phyloP scores from a whole-genome alignment of 2,888 invertebrate species.

The Pyralis farinalis region DNA sequence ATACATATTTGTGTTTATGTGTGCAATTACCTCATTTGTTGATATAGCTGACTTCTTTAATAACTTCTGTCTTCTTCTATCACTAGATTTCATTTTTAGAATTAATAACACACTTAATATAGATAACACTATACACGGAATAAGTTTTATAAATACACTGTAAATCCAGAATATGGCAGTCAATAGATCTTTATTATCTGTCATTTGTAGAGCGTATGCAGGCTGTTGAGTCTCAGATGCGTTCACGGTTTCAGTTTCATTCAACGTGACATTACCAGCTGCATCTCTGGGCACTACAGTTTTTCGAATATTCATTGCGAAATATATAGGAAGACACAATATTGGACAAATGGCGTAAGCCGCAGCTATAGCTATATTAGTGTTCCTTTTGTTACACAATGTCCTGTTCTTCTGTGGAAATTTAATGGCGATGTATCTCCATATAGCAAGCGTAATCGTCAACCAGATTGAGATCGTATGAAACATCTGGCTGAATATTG shows the following conservation, averaged over 20 bases:
- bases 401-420: conserved; percentile 90
- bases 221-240: conserved; percentile 56
- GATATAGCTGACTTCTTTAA: conserved; percentile 70
- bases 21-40: conserved; percentile 69
- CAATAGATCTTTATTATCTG: conserved; percentile 82
- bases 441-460: conserved; percentile 95
- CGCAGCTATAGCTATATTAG: conserved; percentile 86
- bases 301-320: conserved; percentile 87
- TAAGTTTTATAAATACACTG: conserved; percentile 94
- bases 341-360: conserved; percentile 92
- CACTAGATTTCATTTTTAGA: conserved; percentile 89
- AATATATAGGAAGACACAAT: conserved; percentile 91
- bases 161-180: conserved; percentile 94
- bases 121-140: conserved; percentile 94
- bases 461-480: conserved; percentile 96
- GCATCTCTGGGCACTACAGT: conserved; percentile 26
- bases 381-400: conserved; percentile 90
- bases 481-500: conserved; percentile 92
- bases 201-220: conserved; percentile 84
- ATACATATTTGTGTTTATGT: too few relatives aligned
- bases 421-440: conserved; percentile 94
- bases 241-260: conserved; percentile 38
- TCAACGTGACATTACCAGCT: conserved; percentile 39
- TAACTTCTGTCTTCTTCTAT: conserved; percentile 87
- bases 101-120: conserved; percentile 89